Evolutionary conservation across 2,888 invertebrate species (phyloP), one percentile per base, ranked within the genome.

Genomic region (Trissolcus brochymenae): DNA sequence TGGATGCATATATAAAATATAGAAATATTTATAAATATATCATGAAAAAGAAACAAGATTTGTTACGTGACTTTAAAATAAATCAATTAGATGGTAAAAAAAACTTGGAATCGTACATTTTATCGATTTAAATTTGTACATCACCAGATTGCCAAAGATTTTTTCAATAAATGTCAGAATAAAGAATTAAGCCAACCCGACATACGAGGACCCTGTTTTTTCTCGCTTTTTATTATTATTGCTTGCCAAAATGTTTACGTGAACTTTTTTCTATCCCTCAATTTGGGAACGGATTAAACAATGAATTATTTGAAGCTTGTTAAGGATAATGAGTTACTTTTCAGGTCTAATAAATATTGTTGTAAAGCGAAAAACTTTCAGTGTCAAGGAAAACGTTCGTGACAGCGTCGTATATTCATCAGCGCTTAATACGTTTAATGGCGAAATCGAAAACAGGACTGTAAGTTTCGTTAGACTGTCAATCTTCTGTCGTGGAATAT

Each of bases 401-500:
- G 16, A 46, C n/a, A 16, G 16, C 16, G 46, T 46, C 46, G 16
- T 46, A 46, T 16, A 46, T 46, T 46, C 46, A 46, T 46, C 46
- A 46, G 16, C 11, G 14, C 16, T 46, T 46, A 46, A 46, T 46
- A 11, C 16, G 46, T 46, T 46, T 46, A 46, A 46, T 46, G 46
- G n/a, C 16, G 46, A 14, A 46, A 46, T 46, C 46, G 46, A 46
- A 46, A 46, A 46, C 7, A 16, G 46, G 2, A 16, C 46, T 46
- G n/a, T 46, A 16, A 46, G 46, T 46, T 46, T 46, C 16, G n/a
- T 46, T 46, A 9, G 14, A 16, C 46, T 46, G 46, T 46, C 46
- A 46, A 16, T 46, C 46, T 46, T 46, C 46, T 46, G 46, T 46
- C 46, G 16, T 14, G 16, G 35, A 46, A 46, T 46, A 46, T 14